Base-by-base conservation (phyloP, 2,797 vertebrate species). In the Phrynocephalus forsythii region DNA sequence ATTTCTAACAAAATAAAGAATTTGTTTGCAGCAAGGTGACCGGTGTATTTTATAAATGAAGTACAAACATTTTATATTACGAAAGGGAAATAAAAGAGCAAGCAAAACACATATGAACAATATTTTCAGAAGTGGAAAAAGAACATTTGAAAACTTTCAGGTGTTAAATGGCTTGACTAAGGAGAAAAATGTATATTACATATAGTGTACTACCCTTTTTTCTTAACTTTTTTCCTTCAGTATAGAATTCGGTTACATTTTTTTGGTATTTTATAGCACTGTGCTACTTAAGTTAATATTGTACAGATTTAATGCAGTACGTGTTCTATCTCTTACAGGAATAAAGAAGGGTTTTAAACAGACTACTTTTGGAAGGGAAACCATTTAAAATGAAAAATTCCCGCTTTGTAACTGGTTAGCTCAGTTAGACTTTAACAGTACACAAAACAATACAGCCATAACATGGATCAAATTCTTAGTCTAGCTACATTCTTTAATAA, bases 301-400 rank as follows among this genome's bases (percentile, higher is more conserved):
- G 63, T 3, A 82, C 77, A 56, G 44, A 79, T 44, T 88, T 81
- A 89, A 5, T 78, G 44, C 2, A 92, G 1, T 20, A 83, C 87
- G 85, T 28, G 3, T 26, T 93, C 86, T 50, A 88, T 86, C 50
- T 16, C 81, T 50, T 63, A n/a, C 1, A 38, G 72, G 50, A 44
- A 69, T 91, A 90, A 91, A 67, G 16, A 22, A 76, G 38, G 9
- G 6, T 5, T 87, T 93, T 92, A 91, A 56, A 86, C 1, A 76
- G 71, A 7, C 73, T 88, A 82, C 76, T 91, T 91, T 94, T 89
- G 85, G 86, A 80, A 83, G 3, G 86, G 67, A 93, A 77, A 50
- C 22, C 89, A 76, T 82, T 80, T 82, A 90, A 93, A 94, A 94
- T 52, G 86, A 48, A 72, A 93, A 92, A 91, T 3, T 83, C 18